phyloP scores from a whole-genome alignment of 2,797 vertebrate species.

The Rousettus madagascariensis region DNA sequence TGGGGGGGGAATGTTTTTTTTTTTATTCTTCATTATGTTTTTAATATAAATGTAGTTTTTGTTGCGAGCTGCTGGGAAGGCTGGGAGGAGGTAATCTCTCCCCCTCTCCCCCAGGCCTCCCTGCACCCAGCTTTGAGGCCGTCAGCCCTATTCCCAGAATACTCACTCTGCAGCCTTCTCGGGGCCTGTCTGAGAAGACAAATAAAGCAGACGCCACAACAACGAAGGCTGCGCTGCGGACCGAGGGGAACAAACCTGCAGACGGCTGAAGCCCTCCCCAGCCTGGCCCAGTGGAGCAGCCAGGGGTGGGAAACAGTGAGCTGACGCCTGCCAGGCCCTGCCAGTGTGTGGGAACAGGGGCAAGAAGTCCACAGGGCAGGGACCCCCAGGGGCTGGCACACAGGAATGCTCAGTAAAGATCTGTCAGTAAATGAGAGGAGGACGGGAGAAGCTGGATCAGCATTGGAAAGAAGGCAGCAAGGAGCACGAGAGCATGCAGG shows the following conservation, averaged over 20 bases:
- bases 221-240: not conserved
- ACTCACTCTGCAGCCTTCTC: not conserved
- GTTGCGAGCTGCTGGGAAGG: constrained; percentile 79
- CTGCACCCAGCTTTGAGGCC: not conserved
- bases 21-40: constrained; percentile 83
- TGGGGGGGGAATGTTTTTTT: constrained; percentile 68
- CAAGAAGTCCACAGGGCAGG: not conserved
- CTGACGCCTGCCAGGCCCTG: not conserved
- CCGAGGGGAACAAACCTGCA: not conserved
- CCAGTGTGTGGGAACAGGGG: not conserved
- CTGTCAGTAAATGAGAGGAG: not conserved
- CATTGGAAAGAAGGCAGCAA: not conserved
- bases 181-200: not conserved
- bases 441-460: accelerated
- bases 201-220: not conserved
- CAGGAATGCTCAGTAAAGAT: not conserved
- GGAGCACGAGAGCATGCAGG: accelerated
- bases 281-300: not conserved
- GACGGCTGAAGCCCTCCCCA: not conserved
- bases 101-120: not conserved
- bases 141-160: not conserved
- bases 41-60: constrained; percentile 85
- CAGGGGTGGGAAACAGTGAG: accelerated
- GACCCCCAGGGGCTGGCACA: not conserved
- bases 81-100: not conserved